Conservation (phyloP, 1,140 invertebrate genomes). For the Drosophila suzukii region DNA sequence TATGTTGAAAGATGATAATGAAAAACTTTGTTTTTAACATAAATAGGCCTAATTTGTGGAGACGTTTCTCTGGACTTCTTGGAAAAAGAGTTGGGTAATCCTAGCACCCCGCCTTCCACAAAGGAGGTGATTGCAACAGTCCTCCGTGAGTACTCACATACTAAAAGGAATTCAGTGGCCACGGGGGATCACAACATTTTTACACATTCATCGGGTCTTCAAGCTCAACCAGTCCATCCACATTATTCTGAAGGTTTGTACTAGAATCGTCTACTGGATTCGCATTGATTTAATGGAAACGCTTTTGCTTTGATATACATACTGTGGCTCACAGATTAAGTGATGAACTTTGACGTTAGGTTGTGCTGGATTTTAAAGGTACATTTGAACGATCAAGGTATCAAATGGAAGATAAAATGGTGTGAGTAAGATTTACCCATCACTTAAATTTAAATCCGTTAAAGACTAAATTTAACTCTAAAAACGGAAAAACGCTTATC, state of each 20-base stretch:
- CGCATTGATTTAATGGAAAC: too few relatives aligned
- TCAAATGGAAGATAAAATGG: too few relatives aligned
- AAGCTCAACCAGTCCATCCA: slow-evolving; percentile 13
- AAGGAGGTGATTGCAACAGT: slow-evolving; percentile 90
- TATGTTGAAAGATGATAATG: too few relatives aligned
- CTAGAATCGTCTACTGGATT: neutral
- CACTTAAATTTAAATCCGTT: too few relatives aligned
- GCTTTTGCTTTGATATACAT: too few relatives aligned
- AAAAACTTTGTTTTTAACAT: neutral
- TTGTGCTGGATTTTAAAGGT: too few relatives aligned
- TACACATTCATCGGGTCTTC: slow-evolving; percentile 21
- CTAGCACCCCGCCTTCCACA: slow-evolving; percentile 89
- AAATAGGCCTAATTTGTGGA: slow-evolving; percentile 47
- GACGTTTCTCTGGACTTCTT: slow-evolving; percentile 83
- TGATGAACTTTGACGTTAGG: too few relatives aligned
- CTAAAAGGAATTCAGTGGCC: slow-evolving; percentile 34
- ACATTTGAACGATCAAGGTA: too few relatives aligned
- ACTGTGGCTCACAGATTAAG: too few relatives aligned
- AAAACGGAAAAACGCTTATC: too few relatives aligned
- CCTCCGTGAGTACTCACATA: slow-evolving; percentile 85
- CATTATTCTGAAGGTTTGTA: slow-evolving; percentile 54
- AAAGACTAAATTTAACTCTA: too few relatives aligned
- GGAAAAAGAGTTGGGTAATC: slow-evolving; percentile 90
- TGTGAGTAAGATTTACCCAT: too few relatives aligned
- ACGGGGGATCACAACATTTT: slow-evolving; percentile 20